A percentile compares a stretch with the other conserved stretches of the same genome.
These are phyloP conservation scores for Syrista parreyssii DNA, from an alignment of 2,888 invertebrate genomes.

Conservation along the genomic window DNA sequence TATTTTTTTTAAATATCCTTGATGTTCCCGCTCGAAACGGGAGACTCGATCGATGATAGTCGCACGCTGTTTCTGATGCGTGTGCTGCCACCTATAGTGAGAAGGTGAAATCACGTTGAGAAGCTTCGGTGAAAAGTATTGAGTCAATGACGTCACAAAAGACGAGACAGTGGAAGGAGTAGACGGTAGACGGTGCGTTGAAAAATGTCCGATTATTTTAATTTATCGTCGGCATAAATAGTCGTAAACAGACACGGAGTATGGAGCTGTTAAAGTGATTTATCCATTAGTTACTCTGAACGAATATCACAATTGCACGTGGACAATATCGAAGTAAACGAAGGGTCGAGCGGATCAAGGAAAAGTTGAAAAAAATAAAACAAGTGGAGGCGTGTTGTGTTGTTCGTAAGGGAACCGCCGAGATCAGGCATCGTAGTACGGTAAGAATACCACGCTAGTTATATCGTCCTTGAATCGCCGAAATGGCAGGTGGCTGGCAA, in stretches of 20 bases:
- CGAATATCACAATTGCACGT: slow-evolving; percentile 25
- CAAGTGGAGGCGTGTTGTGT: slow-evolving; percentile 28
- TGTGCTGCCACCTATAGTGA: slow-evolving; percentile 23
- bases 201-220: slow-evolving; percentile 60
- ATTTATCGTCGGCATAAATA: slow-evolving; percentile 53
- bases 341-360: slow-evolving; percentile 17
- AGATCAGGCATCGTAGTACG: slow-evolving; percentile 12
- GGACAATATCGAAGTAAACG: slow-evolving; percentile 11
- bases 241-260: slow-evolving; percentile 31
- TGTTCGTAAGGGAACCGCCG: slow-evolving; percentile 23
- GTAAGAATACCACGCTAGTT: slow-evolving; percentile 4
- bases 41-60: slow-evolving; percentile 14
- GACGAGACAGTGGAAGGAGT: slow-evolving; percentile 58
- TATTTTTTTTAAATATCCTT: not conserved
- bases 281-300: not conserved
- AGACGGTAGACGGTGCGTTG: slow-evolving; percentile 48
- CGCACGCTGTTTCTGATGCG: slow-evolving; percentile 2
- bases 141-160: slow-evolving; percentile 66
- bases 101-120: slow-evolving; percentile 10
- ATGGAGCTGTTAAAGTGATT: slow-evolving; percentile 24
- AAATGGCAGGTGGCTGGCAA: slow-evolving; percentile 3
- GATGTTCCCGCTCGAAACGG: slow-evolving; percentile 24
- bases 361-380: slow-evolving; percentile 23
- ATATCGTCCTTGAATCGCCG: not conserved
- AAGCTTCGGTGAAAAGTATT: slow-evolving; percentile 60